phyloP scores from a whole-genome alignment of 2,797 vertebrate genomes.

The Gobio occitaniae region DNA sequence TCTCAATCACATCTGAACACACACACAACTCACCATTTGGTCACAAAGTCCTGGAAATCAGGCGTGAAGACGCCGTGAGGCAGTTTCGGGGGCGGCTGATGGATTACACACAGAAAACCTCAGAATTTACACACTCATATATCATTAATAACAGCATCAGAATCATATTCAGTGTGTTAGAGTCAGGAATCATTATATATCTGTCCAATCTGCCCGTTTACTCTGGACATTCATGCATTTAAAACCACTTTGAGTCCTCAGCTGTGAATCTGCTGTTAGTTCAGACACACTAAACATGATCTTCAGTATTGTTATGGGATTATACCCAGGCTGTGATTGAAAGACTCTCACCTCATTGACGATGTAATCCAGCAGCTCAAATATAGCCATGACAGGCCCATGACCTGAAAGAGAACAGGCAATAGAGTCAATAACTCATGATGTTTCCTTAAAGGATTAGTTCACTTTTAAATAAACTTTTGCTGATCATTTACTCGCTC shows the following conservation, averaged over 20 bases:
- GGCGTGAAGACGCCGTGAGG: conserved; percentile 89
- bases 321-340: not conserved
- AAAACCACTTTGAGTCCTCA: not conserved
- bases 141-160: not conserved
- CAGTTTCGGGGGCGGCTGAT: conserved; percentile 92
- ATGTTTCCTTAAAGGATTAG: no score
- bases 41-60: conserved; percentile 98
- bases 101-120: not conserved
- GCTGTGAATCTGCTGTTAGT: not conserved
- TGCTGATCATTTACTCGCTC: no score
- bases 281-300: not conserved
- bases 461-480: no score
- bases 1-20: not conserved
- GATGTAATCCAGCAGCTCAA: conserved; percentile 90
- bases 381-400: conserved; percentile 90
- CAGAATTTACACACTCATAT: not conserved
- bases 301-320: not conserved
- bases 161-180: not conserved
- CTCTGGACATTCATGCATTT: not conserved
- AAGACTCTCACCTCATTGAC: conserved; percentile 83
- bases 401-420: conserved; percentile 75
- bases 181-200: no score
- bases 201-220: not conserved
- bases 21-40: conserved; percentile 86
- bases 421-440: no score